These are phyloP conservation scores for Porites australiensis DNA, from an alignment of 64 coral and sea anemone species.

Conservation along the genomic window DNA sequence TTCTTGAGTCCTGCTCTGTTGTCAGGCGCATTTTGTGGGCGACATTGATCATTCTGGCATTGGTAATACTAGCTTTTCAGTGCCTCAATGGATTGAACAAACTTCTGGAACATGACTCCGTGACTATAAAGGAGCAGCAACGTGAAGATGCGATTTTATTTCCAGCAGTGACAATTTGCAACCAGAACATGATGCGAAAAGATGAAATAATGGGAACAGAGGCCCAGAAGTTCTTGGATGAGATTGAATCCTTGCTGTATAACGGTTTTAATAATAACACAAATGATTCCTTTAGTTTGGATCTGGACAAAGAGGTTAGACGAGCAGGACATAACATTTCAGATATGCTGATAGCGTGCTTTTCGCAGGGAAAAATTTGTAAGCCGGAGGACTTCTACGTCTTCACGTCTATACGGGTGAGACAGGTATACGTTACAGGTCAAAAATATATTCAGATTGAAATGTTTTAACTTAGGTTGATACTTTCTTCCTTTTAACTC, in stretches of 20 bases:
- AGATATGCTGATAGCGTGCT: constrained; percentile 24
- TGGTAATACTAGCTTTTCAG: neutral
- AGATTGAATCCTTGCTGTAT: neutral
- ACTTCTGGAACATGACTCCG: neutral
- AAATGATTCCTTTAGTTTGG: constrained; percentile 5
- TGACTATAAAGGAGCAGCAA: neutral
- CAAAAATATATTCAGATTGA: no score
- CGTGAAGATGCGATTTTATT: neutral
- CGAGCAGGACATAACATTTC: constrained; percentile 1
- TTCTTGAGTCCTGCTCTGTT: constrained; percentile 2
- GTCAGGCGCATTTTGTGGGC: constrained; percentile 36
- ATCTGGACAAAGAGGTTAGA: constrained; percentile 28
- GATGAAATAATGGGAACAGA: constrained; percentile 34
- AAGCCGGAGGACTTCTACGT: neutral
- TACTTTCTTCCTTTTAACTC: no score
- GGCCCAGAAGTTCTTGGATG: constrained; percentile 36
- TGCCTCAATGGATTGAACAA: neutral
- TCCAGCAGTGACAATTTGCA: constrained; percentile 53
- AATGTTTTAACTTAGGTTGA: no score
- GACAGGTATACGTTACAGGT: no score
- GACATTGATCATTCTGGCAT: constrained; percentile 1
- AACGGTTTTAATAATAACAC: neutral
- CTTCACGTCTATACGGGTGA: neutral
- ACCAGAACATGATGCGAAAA: constrained; percentile 49
- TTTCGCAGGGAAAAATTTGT: neutral